Base-by-base conservation (phyloP, 2,888 invertebrate species). In the Drosophila sordidula region DNA sequence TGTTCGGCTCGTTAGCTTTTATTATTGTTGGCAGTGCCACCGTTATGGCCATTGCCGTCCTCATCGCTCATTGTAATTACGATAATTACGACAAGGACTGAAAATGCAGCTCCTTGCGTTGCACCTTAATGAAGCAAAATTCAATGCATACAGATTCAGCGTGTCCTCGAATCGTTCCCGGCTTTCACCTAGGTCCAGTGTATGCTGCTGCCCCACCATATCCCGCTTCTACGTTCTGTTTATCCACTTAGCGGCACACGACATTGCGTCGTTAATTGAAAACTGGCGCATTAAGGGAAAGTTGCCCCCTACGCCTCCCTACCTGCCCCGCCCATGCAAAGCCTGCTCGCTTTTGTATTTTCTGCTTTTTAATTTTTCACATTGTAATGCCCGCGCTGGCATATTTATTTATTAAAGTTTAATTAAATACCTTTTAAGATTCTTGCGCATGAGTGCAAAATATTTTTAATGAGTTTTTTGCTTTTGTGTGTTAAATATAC, bases 371-470 rank as follows among this genome's bases (percentile, higher is more conserved):
- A 59, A 78, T 71, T 75, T 84, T 71, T 75, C 47, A 61, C 59
- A 68, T 63, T 75, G 70, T 74, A 59, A 77, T 70, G 59, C 54
- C 46, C 54, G 50, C 61, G 61, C 51, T 42, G 49, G 32, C 59
- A 62, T 72, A 78, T 78, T 78, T 74, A 69, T 78, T 71, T 84
- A 87, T 87, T 87, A 87, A 84, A 82, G 69, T 87, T 84, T 84
- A 84, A 84, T 84, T 87, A 84, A 84, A 84, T 84, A 84, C 87
- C 81, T 81, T 84, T 83, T 81, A 63, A 79, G 72, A 83, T 79
- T 76, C 70, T 72, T 79, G 70, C 80, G 77, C 87, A 75, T 84
- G 84, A 62, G 65, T 81, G 77, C 54, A 50, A 79, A 81, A 84
- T 87, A 87, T 78, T 84, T 87, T 87, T 81, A 84, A 84, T 84